phyloP scores from a whole-genome alignment of 2,888 invertebrate genomes.

The Nephrotoma appendiculata region DNA sequence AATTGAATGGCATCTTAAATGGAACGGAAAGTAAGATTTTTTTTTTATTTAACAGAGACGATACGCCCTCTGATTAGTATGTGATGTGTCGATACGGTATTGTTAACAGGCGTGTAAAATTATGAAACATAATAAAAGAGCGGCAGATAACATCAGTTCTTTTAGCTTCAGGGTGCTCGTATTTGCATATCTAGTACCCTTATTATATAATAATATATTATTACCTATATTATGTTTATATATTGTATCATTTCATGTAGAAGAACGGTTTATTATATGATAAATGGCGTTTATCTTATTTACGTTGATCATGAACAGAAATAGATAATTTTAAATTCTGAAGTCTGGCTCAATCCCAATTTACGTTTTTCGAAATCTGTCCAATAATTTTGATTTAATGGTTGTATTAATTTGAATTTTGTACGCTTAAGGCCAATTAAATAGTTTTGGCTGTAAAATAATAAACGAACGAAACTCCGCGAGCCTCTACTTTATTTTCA shows the following conservation, averaged over 20 bases:
- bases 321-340: too few relatives aligned
- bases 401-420: too few relatives aligned
- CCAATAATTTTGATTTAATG: too few relatives aligned
- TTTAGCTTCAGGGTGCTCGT: neutral
- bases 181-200: neutral
- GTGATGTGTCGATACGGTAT: neutral
- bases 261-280: too few relatives aligned
- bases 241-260: neutral
- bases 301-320: too few relatives aligned
- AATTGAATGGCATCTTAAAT: neutral
- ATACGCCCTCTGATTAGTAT: neutral
- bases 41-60: neutral
- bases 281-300: too few relatives aligned
- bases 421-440: too few relatives aligned
- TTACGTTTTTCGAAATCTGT: too few relatives aligned
- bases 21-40: neutral
- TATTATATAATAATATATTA: neutral
- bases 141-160: neutral
- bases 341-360: too few relatives aligned
- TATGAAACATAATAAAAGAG: neutral
- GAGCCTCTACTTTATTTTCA: too few relatives aligned
- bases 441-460: too few relatives aligned
- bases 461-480: too few relatives aligned
- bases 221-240: neutral
- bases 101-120: neutral